Evolutionary conservation across 1,140 invertebrate genomes (phyloP).

Genomic region (Bombus balteatus): DNA sequence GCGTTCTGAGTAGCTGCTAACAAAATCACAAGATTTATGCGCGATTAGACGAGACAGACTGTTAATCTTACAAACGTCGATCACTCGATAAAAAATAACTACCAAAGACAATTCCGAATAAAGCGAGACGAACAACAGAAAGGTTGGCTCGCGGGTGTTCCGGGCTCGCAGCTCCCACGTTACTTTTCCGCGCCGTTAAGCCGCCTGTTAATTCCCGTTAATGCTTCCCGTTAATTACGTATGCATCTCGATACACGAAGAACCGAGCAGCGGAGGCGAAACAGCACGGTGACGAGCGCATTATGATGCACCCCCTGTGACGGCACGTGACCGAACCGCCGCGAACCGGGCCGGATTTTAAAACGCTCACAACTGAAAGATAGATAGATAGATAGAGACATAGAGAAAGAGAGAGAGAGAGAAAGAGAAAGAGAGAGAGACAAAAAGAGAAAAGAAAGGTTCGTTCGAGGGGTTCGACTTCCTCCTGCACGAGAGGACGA

Average conservation of each 20-base stretch:
- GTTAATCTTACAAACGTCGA: no score
- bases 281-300: conserved; percentile 63
- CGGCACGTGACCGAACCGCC: conserved; percentile 76
- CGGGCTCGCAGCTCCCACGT: background rate
- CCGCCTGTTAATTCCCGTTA: conserved; percentile 54
- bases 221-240: conserved; percentile 63
- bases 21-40: no score
- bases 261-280: conserved; percentile 31
- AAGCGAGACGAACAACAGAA: background rate
- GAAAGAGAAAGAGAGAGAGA: background rate
- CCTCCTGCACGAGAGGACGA: conserved; percentile 24
- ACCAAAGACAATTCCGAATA: background rate
- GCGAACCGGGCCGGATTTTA: conserved; percentile 74
- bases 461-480: conserved; percentile 28
- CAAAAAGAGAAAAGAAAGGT: conserved; percentile 49
- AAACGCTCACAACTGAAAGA: conserved; percentile 70
- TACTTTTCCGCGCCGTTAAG: conserved; percentile 54
- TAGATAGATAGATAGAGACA: background rate
- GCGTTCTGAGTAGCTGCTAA: no score
- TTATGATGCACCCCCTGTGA: conserved; percentile 77
- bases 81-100: background rate
- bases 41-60: no score
- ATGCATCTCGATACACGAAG: conserved; percentile 55
- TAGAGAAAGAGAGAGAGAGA: background rate
- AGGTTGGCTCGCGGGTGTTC: background rate